Evolutionary conservation across 2,797 vertebrate species (phyloP).

Genomic region (Tamandua tetradactyla): DNA sequence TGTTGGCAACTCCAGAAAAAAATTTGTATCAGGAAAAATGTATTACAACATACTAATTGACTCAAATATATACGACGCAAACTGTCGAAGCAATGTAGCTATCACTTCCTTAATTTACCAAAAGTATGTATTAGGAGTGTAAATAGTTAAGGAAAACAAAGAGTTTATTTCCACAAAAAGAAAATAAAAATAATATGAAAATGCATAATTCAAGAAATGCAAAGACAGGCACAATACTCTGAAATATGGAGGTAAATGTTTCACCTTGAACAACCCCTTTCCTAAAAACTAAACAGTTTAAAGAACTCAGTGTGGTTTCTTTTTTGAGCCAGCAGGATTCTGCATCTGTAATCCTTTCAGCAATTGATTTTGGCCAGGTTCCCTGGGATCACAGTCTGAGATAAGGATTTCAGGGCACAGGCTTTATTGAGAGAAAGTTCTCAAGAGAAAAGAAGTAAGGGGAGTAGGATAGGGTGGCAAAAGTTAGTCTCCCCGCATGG

Average conservation of each 20-base stretch:
- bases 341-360: neutral
- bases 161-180: neutral
- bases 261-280: accelerated
- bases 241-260: neutral
- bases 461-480: too few relatives aligned
- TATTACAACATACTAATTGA: too few relatives aligned
- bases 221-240: neutral
- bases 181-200: neutral
- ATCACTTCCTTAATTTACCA: neutral
- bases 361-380: neutral
- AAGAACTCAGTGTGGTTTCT: neutral
- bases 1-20: neutral
- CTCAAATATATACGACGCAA: neutral
- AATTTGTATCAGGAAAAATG: neutral
- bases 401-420: neutral
- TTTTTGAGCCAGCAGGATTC: neutral
- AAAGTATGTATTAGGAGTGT: neutral
- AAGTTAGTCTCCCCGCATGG: too few relatives aligned
- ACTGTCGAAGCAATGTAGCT: neutral
- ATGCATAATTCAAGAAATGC: neutral
- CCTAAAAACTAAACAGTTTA: neutral
- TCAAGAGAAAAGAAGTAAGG: neutral
- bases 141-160: neutral
- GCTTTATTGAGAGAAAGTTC: neutral
- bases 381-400: neutral